Evolutionary conservation across 1,140 invertebrate genomes (phyloP), one percentile per base, ranked within the genome.

Genomic region (Pogonomyrmex barbatus): DNA sequence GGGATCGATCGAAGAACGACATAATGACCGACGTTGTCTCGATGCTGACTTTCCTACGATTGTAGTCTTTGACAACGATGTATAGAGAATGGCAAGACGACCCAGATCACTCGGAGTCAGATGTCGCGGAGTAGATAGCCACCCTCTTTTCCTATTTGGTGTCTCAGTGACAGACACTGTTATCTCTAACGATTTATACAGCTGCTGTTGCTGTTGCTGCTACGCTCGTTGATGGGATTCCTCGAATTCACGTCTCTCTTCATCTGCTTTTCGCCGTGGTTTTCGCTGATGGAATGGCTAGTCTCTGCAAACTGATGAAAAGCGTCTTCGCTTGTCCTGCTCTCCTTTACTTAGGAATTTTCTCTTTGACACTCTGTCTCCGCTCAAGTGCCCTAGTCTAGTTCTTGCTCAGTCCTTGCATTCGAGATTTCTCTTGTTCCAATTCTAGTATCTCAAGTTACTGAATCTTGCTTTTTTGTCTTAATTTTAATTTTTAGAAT

Each of bases 141-240:
- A n/a, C 67, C 47, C 42, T 63, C 33, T 56, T 60, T 63, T n/a
- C 30, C 60, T 54, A 42, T 71, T 42, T 14, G 5, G 10, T 54
- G 33, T 71, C 42, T 73, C 65, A 60, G 45, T 47, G 33, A 24
- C 45, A 81, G 63, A 9, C 65, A 33, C 30, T 62, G 50, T 84
- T 73, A 83, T 87, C 78, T 87, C 68, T 75, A 67, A 87, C 60
- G 78, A 87, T 87, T 87, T 87, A 84, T 63, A 24, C 65, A 68
- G 42, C 65, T 68, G 65, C 42, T 24, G 52, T 14, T 30, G 39
- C 65, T 58, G 8, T 14, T 30, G 39, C 65, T 58, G 8, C 65
- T 58, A 4, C 33, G 47, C 24, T 2, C 45, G 65, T 14, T 54
- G 85, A 56, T 60, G 56, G 36, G 36, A n/a, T 54, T 71, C 14